Percentiles rank a stretch among this genome's conserved stretches.
These are phyloP conservation scores for Kradibia gibbosae DNA, from an alignment of 1,140 invertebrate genomes.

Conservation along the genomic window DNA sequence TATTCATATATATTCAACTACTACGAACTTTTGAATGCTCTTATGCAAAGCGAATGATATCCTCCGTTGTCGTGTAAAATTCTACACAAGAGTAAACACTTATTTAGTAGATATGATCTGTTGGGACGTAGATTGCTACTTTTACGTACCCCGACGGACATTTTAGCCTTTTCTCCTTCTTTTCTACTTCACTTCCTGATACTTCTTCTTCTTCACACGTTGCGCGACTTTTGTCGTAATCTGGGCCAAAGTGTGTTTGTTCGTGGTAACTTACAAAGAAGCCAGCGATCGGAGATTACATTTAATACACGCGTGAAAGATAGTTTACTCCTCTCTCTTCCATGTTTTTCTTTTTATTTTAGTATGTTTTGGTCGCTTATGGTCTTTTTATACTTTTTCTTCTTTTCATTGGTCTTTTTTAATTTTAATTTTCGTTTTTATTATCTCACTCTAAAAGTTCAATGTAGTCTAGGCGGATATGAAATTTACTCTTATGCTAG, in stretches of 20 bases:
- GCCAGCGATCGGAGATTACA: slow-evolving; percentile 57
- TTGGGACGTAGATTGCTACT: slow-evolving; percentile 1
- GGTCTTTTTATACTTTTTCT: background rate
- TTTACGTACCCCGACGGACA: slow-evolving; percentile 17
- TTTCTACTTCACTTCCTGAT: slow-evolving; percentile 13
- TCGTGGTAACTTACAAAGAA: slow-evolving; percentile 44
- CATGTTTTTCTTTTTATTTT: slow-evolving; percentile 28
- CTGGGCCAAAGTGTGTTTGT: slow-evolving; percentile 57
- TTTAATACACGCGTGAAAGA: slow-evolving; percentile 54
- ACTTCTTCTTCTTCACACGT: background rate
- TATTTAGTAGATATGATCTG: slow-evolving; percentile 61
- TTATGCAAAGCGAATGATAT: slow-evolving; percentile 11
- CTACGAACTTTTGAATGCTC: background rate
- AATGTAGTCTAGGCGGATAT: no score
- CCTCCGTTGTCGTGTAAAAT: slow-evolving; percentile 40
- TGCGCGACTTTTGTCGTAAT: slow-evolving; percentile 49
- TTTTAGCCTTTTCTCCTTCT: slow-evolving; percentile 6
- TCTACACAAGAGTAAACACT: slow-evolving; percentile 56
- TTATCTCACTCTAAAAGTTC: no score
- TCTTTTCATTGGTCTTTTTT: background rate
- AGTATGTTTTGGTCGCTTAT: background rate
- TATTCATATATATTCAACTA: no score
- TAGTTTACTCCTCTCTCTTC: slow-evolving; percentile 22
- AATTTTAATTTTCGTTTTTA: background rate
- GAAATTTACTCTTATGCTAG: no score